Conservation (phyloP, 2,888 invertebrate species). For the Coenonympha arcania region DNA sequence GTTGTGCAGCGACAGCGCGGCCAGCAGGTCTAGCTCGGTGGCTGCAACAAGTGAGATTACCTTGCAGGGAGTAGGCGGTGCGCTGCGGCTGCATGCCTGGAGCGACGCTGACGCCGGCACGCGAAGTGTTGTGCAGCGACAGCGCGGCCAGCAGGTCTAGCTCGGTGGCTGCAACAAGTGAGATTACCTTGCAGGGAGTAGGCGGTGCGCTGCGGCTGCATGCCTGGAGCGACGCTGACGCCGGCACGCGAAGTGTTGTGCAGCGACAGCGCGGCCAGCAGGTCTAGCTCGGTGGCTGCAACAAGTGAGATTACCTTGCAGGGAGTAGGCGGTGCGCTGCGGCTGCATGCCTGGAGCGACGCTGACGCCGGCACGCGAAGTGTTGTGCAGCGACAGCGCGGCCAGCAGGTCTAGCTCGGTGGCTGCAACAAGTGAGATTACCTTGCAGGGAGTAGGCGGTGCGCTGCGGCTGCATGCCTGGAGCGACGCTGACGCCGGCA, state of each 20-base stretch:
- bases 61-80: conserved; percentile 82
- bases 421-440: conserved; percentile 35
- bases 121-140: conserved; percentile 83
- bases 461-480: conserved; percentile 79
- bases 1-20: too few species aligned
- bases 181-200: conserved; percentile 80
- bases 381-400: conserved; percentile 85
- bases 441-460: conserved; percentile 84
- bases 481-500: conserved; percentile 79
- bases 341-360: conserved; percentile 79
- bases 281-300: not conserved
- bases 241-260: conserved; percentile 83
- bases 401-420: conserved; percentile 30
- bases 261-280: conserved; percentile 78
- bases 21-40: not conserved
- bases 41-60: conserved; percentile 47
- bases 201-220: conserved; percentile 81
- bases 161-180: not conserved
- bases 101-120: conserved; percentile 79
- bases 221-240: conserved; percentile 78
- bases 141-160: conserved; percentile 66
- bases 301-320: conserved; percentile 76
- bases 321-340: conserved; percentile 80
- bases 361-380: conserved; percentile 80
- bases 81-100: conserved; percentile 80